Conservation (phyloP, 2,888 invertebrate genomes). For the Melanotus villosus region DNA sequence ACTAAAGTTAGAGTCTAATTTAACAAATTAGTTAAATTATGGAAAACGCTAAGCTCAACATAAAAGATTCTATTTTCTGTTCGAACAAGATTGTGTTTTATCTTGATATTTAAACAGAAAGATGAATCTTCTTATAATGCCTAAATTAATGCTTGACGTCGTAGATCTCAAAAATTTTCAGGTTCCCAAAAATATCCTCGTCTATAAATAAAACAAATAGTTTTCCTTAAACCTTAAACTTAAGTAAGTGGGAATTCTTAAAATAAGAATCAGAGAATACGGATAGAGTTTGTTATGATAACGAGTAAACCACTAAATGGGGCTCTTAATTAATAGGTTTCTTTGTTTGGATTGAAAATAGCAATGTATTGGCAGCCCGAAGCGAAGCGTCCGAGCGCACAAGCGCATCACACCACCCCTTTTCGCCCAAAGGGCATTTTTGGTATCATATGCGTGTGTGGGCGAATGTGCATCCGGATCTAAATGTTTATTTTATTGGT, state of each 20-base stretch:
- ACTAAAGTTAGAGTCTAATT: no score
- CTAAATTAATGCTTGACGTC: no score
- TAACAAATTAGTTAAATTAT: no score
- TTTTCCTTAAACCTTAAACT: not conserved
- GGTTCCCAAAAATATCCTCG: not conserved
- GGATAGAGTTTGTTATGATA: conserved; percentile 63
- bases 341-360: conserved; percentile 68
- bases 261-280: conserved; percentile 47
- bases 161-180: not conserved
- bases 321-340: conserved; percentile 69
- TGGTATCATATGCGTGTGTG: conserved; percentile 30
- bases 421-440: conserved; percentile 51
- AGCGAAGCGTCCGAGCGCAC: conserved; percentile 64
- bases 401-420: conserved; percentile 60
- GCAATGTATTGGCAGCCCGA: conserved; percentile 61
- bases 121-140: no score
- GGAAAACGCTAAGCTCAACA: no score
- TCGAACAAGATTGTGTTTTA: no score
- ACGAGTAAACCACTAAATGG: conserved; percentile 66
- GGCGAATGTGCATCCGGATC: conserved; percentile 10
- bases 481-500: no score
- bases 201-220: conserved; percentile 5
- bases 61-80: no score
- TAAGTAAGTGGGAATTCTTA: not conserved
- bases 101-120: no score